Evolutionary conservation across 2,113 vertebrate species (phyloP), one percentile per base, ranked within the genome.

Genomic region (Mormyrus iriodes): DNA sequence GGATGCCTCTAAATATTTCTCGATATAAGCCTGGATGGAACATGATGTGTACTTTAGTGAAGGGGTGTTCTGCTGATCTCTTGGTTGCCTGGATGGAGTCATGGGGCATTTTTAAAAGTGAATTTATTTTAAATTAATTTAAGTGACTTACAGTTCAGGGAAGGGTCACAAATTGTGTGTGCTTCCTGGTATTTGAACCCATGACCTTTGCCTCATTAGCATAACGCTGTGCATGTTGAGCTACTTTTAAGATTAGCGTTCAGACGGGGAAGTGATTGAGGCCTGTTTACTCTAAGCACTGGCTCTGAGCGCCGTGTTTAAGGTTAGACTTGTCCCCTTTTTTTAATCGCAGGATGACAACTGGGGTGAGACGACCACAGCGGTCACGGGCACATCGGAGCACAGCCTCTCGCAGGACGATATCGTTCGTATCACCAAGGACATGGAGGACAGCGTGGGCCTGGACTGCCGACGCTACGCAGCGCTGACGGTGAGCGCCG

Each of bases 301-400:
- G 58, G 24, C 1, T 27, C 61, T 3, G 58, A 65, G n/a, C 85
- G 51, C 55, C 8, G 55, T 24, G 55, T 24, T 58, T 24, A 24
- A 24, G 21, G 21, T 24, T 7, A 88, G 87, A 85, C 88, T 55
- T 84, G 90, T 61, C 83, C 55, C n/a, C 42, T 15, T 0, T 55
- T 73, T 2, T n/a, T 15, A 0, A 19, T 85, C 7, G 89, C 91
- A 99, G 98, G 98, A 99, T 95, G 98, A 99, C 92, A 98, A 98
- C 95, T 99, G 98, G 98, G 98, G 97, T 2, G 98, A 99, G 94
- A 99, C 98, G 91, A 99, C 98, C 1, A 99, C 98, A 0, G 98
- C 98, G 3, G 95, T 99, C 94, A 99, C 98, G 0, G 98, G 98
- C 92, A 99, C 98, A 0, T 99, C 98, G 0, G 98, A 99, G 93